Evolutionary conservation across 37 sponge, comb jelly and placozoan species (phyloP).

Genomic region (Lycopodina hypogea): DNA sequence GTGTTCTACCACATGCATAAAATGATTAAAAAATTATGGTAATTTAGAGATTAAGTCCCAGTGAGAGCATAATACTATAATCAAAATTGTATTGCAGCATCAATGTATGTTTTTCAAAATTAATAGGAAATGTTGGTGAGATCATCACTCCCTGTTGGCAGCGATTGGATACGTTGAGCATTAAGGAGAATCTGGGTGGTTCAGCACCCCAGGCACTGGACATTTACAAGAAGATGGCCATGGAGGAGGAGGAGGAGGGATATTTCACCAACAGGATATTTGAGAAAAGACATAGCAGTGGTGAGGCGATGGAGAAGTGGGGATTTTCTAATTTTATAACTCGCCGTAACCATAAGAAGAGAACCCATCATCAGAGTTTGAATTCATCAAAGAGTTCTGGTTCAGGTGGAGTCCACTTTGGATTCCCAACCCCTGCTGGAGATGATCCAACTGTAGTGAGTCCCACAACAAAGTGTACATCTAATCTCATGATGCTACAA

Average conservation of each 20-base stretch:
- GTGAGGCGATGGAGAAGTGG: constrained; percentile 57
- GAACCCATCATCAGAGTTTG: constrained; percentile 7
- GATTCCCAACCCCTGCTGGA: constrained; percentile 1
- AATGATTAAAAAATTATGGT: too few relatives aligned
- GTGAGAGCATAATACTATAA: too few relatives aligned
- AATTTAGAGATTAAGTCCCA: too few relatives aligned
- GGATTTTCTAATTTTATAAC: constrained; percentile 60
- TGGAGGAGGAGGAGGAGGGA: background rate
- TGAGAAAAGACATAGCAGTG: constrained; percentile 31
- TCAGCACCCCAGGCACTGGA: too few relatives aligned
- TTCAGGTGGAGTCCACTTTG: background rate
- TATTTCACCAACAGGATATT: constrained; percentile 24
- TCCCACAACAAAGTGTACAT: background rate
- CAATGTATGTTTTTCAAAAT: too few relatives aligned
- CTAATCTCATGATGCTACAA: background rate
- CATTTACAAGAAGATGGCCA: background rate
- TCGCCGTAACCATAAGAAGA: constrained; percentile 36
- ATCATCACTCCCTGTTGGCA: constrained; percentile 83
- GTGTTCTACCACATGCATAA: background rate
- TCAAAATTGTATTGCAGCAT: too few relatives aligned
- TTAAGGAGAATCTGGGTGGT: constrained; percentile 1
- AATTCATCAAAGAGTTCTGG: background rate
- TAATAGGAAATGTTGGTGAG: too few relatives aligned
- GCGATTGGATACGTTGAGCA: background rate
- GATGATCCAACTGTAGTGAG: background rate